Base-by-base conservation (phyloP, 2,888 invertebrate genomes). In the Cetonia aurata region DNA sequence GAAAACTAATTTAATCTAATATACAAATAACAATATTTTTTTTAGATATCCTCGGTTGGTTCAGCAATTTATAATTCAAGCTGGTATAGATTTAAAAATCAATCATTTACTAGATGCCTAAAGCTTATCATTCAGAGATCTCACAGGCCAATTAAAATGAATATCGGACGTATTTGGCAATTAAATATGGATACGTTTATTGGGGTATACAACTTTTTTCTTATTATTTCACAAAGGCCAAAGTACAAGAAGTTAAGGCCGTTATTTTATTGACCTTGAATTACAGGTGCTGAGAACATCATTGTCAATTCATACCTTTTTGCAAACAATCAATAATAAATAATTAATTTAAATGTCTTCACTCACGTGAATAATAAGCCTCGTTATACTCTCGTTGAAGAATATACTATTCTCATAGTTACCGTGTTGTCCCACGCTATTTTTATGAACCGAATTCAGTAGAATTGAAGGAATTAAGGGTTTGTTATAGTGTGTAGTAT, bases 71-170 rank as follows among this genome's bases (percentile, higher is more conserved):
- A 56, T 13, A 56, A 44, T 44, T 55, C 55, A 12, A 55, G 13
- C 1, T 67, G 67, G 67, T 67, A 56, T 10, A 13, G 25, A 6
- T 13, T 15, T 13, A 42, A 6, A 15, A n/a, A 55, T 15, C 6
- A 41, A 33, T 19, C 13, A 12, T 67, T 67, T 19, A 13, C 8
- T 15, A 44, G 8, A 31, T 42, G 46, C 25, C 15, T 56, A 46
- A 44, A 56, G 8, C 53, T 67, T n/a, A 44, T 67, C 6, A 67
- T 67, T 46, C 33, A 46, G 31, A n/a, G 67, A 44, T 67, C 67
- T 2, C 55, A 56, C 8, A 67, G 19, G 9, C 52, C 46, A 25
- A 12, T 67, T 42, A 25, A 13, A 31, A 67, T 67, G 17, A 56
- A 31, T 13, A 56, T 56, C 12, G 67, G 67, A 13, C 55, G 31